These are phyloP conservation scores for Sepiola atlantica DNA, from an alignment of 2,888 invertebrate genomes.

Conservation along the genomic window DNA sequence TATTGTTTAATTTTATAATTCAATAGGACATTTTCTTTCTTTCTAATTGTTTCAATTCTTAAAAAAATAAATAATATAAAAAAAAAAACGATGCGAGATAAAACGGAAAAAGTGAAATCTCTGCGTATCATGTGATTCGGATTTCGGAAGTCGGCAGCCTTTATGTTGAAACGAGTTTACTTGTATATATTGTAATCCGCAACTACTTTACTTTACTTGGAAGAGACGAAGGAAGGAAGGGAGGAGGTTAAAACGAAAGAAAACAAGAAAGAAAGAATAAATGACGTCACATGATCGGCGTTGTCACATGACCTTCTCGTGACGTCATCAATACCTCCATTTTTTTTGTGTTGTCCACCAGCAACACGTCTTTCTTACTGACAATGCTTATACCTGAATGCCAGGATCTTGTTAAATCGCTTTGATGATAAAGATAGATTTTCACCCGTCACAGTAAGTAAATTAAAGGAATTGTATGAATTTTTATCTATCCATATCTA, in stretches of 20 bases:
- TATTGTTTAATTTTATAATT: too few species aligned
- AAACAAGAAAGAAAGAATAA: not conserved
- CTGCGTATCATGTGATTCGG: not conserved
- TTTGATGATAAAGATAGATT: constrained; percentile 8
- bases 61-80: too few species aligned
- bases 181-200: not conserved
- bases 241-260: not conserved
- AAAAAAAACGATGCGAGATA: not conserved
- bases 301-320: not conserved
- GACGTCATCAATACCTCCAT: constrained; percentile 1
- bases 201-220: not conserved
- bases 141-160: not conserved
- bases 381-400: constrained; percentile 32
- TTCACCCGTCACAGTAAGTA: not conserved
- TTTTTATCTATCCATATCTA: too few species aligned
- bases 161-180: not conserved
- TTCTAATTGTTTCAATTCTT: too few species aligned
- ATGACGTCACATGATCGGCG: not conserved
- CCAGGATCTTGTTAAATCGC: constrained; percentile 6
- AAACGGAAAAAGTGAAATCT: not conserved
- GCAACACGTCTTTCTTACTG: not conserved
- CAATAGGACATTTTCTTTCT: too few species aligned
- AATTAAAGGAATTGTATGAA: not conserved
- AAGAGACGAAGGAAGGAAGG: not conserved
- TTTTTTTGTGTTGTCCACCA: not conserved